phyloP scores from a whole-genome alignment of 64 coral and sea anemone species.

The Cladopsammia gracilis region DNA sequence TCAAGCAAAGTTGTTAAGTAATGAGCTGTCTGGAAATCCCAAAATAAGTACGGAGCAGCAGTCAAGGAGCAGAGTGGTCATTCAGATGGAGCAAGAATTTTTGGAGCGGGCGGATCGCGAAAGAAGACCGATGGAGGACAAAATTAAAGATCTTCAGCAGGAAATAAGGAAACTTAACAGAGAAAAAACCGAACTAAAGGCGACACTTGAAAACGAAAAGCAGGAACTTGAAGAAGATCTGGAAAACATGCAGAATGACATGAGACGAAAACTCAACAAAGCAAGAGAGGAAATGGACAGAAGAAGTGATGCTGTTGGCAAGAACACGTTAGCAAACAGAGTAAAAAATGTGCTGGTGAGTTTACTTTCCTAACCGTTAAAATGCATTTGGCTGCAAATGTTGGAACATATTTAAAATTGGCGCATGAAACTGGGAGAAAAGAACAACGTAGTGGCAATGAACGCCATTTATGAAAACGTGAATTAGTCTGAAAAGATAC shows the following conservation, averaged over 20 bases:
- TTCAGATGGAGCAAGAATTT: conserved; percentile 88
- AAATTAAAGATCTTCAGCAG: conserved; percentile 76
- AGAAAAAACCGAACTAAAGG: conserved; percentile 71
- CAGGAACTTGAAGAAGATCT: conserved; percentile 85
- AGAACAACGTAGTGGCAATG: too few relatives aligned
- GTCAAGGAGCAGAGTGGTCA: conserved; percentile 49
- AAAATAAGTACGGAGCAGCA: neutral
- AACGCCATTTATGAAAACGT: too few relatives aligned
- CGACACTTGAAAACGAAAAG: conserved; percentile 78
- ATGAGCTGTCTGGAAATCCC: conserved; percentile 14
- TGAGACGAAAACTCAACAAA: conserved; percentile 77
- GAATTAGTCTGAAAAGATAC: too few relatives aligned
- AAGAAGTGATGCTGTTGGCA: conserved; percentile 29
- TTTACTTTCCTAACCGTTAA: neutral
- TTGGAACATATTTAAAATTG: too few relatives aligned
- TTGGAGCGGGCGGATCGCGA: conserved; percentile 67
- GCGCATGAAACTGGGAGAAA: too few relatives aligned
- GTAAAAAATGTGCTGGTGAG: conserved; percentile 41
- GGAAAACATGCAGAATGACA: conserved; percentile 76
- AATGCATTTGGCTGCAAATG: too few relatives aligned
- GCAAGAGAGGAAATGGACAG: conserved; percentile 88
- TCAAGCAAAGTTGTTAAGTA: conserved; percentile 77
- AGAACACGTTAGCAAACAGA: conserved; percentile 19
- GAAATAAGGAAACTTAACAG: conserved; percentile 77
- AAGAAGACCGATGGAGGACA: conserved; percentile 82